Base-by-base conservation (phyloP, 2,888 invertebrate genomes). In the Clunio marinus region DNA sequence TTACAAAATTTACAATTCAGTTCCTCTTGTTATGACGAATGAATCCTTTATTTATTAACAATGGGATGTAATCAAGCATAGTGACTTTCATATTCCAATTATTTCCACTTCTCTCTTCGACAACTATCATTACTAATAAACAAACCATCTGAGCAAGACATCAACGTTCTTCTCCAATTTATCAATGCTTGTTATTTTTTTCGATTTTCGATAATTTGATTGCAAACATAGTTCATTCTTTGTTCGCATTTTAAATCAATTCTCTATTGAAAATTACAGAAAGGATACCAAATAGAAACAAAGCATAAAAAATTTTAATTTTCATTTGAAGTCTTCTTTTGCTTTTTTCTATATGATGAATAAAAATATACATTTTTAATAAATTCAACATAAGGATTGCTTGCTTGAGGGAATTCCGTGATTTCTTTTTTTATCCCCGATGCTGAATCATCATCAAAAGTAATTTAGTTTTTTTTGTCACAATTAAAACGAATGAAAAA, bases 321-420 rank as follows among this genome's bases (percentile, higher is more conserved):
- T 51, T 22, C 17, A 51, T 51, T 51, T 51, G 51, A 51, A 20
- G 51, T 22, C 17, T 51, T 51, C 20, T 41, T 17, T 51, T 4
- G n/a, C n/a, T n/a, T n/a, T n/a, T n/a, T n/a, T n/a, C n/a, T n/a
- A n/a, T n/a, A n/a, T n/a, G 15, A 51, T 51, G 51, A 51, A 51
- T 51, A 51, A 51, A 51, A 51, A 51, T 51, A 51, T 51, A 51
- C 17, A 51, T 17, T 41, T 41, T 41, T 51, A 51, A 51, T 51
- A 51, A n/a, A 51, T 51, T 51, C 22, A 17, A 17, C 20, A 51
- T 51, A 20, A 17, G 17, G 51, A 51, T 20, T 51, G 51, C 51
- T 17, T 10, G 41, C 51, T 51, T 17, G 22, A 51, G 51, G 51
- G 51, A 51, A 41, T 41, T 41, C n/a, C 41, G 41, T 41, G 41